phyloP scores from a whole-genome alignment of 92 coral and sea anemone genomes.

The Palythoa heliodiscus region DNA sequence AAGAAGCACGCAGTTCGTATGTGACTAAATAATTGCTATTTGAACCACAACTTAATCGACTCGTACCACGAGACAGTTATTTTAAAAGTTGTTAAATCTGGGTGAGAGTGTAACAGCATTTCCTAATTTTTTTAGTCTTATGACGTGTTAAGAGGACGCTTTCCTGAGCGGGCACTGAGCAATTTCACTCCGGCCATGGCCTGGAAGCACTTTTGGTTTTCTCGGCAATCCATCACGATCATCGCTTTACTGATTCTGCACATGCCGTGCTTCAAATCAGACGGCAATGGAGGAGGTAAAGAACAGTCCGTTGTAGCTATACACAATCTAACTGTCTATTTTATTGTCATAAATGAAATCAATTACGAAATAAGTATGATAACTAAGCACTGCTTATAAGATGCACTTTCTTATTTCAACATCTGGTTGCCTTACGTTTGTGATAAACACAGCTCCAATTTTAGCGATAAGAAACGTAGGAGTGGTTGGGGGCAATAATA shows the following conservation, averaged over 20 bases:
- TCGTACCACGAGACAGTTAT: neutral
- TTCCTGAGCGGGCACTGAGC: neutral
- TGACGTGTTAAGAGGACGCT: neutral
- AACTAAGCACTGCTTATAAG: neutral
- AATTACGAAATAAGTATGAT: neutral
- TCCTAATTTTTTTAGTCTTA: neutral
- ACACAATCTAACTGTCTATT: too few species aligned
- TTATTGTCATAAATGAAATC: too few species aligned
- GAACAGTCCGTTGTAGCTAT: neutral
- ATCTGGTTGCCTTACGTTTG: neutral
- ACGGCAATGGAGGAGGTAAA: conserved; percentile 2
- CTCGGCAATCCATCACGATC: conserved; percentile 4
- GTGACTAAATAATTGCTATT: neutral
- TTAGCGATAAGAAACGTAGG: neutral
- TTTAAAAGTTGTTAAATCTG: neutral
- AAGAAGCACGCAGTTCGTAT: neutral
- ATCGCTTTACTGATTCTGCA: conserved; percentile 14
- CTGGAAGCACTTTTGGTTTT: conserved; percentile 9
- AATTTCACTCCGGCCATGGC: neutral
- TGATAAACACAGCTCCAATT: neutral
- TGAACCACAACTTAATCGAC: neutral
- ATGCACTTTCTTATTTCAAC: neutral
- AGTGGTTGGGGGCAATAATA: conserved; percentile 11
- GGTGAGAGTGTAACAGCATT: neutral
- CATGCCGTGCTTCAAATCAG: conserved; percentile 31